Base-by-base conservation (phyloP, 2,113 vertebrate species). In the Melanerpes formicivorus region DNA sequence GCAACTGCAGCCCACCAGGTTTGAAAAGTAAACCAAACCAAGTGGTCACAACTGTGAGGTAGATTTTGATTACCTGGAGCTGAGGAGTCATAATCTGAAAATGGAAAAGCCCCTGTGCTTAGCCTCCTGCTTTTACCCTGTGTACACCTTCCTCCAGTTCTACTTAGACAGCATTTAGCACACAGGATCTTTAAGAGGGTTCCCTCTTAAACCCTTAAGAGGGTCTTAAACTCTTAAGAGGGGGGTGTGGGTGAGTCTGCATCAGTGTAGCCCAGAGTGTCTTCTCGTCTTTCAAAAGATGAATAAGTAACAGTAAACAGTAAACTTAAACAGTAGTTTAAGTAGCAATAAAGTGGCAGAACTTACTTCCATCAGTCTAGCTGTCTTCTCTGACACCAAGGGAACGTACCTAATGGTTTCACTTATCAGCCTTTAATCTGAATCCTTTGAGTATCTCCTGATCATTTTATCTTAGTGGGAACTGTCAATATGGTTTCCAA, bases 61-160 rank as follows among this genome's bases (percentile, higher is more conserved):
- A 18, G 16, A 29, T 23, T 52, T n/a, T 56, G 0, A 13, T 25
- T 32, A 3, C 12, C 58, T 40, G 13, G 27, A 19, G 10, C 4
- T 77, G 30, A 48, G 25, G 4, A 42, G 17, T 58, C 16, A 6
- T 19, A 22, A 64, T 23, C 21, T 62, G 60, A 73, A 84, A 80
- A 74, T 18, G 19, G 4, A 4, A 19, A 50, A 27, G 3, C 5
- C 11, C 11, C 0, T 0, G 1, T 44, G 18, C 17, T 58, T 30
- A 23, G 7, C n/a, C 5, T 59, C 9, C 48, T 67, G 29, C 52
- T 71, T 2, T 34, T 40, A 64, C 18, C 13, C 26, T 29, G 8
- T 34, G 12, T 25, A 29, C 37, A 40, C 2, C 21, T 17, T 26
- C 9, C 26, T 26, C 14, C 27, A 44, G 7, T 5, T 37, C 13